Percentiles rank a stretch among this genome's conserved stretches.
These are phyloP conservation scores for Simalia tracyae DNA, from an alignment of 2,797 vertebrate genomes.

Conservation along the genomic window DNA sequence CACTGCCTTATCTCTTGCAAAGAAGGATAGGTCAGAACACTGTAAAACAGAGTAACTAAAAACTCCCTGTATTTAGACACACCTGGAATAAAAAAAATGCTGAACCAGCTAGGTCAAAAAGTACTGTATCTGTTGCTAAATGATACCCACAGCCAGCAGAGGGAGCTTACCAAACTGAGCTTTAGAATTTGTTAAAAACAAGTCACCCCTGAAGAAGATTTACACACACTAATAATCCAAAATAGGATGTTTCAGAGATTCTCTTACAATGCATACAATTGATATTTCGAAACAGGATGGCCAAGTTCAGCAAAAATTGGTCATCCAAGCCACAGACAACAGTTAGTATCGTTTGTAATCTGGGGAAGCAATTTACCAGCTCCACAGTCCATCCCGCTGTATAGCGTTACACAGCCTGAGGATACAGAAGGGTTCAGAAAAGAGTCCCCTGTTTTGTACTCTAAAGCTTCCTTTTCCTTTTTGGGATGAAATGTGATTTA, in stretches of 20 bases:
- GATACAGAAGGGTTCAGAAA: neutral
- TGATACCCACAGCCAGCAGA: neutral
- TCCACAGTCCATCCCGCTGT: neutral
- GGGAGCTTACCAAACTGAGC: neutral
- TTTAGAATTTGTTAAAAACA: neutral
- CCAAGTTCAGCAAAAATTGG: neutral
- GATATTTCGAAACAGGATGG: neutral
- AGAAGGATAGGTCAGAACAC: neutral
- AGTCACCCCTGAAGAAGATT: neutral
- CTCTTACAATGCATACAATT: neutral
- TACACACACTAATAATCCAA: neutral
- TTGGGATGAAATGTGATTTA: neutral
- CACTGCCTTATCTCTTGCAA: neutral
- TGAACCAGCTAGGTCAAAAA: neutral
- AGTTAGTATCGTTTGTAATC: neutral
- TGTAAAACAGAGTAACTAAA: neutral
- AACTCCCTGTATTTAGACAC: neutral
- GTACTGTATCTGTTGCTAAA: neutral
- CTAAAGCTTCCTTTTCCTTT: neutral
- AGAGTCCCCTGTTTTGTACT: neutral
- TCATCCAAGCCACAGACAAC: neutral
- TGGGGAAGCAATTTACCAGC: neutral
- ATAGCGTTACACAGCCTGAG: neutral
- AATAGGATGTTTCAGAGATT: neutral
- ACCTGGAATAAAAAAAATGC: neutral